Conservation (phyloP, 2,113 vertebrate species). For the Thamnophis sirtalis region DNA sequence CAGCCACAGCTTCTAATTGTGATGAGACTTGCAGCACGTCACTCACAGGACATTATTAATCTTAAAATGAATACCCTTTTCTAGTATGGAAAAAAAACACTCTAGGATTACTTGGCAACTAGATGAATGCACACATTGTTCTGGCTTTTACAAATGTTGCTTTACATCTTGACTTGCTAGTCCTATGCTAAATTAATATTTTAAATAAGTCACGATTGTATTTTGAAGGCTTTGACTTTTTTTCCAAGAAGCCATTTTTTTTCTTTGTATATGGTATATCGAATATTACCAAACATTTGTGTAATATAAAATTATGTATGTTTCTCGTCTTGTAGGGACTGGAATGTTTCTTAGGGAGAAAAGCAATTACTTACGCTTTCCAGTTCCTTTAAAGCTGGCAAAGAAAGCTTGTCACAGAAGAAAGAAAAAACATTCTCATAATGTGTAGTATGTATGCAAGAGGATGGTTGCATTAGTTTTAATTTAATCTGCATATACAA, state of each 20-base stretch:
- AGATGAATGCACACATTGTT: not conserved
- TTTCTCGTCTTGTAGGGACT: not conserved
- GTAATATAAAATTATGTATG: not conserved
- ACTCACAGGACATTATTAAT: not conserved
- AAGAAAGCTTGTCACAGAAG: constrained; percentile 31
- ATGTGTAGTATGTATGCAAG: not conserved
- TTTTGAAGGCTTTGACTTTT: not conserved
- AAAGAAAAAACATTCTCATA: not conserved
- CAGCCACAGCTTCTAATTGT: not conserved
- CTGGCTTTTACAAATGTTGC: not conserved
- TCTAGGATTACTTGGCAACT: not conserved
- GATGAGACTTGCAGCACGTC: not conserved
- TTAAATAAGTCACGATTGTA: not conserved
- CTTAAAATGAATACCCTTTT: not conserved
- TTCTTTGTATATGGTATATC: not conserved
- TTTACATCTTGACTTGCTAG: not conserved
- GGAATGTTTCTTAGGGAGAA: not conserved
- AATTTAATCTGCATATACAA: not conserved
- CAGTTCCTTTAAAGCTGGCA: constrained; percentile 7
- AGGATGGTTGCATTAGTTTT: not conserved
- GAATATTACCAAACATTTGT: not conserved
- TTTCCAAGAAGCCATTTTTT: not conserved
- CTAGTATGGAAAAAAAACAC: not conserved
- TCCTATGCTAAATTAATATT: not conserved
- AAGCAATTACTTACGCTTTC: constrained; percentile 14